Conservation (phyloP, 2,113 vertebrate species). For the Centrocercus urophasianus region DNA sequence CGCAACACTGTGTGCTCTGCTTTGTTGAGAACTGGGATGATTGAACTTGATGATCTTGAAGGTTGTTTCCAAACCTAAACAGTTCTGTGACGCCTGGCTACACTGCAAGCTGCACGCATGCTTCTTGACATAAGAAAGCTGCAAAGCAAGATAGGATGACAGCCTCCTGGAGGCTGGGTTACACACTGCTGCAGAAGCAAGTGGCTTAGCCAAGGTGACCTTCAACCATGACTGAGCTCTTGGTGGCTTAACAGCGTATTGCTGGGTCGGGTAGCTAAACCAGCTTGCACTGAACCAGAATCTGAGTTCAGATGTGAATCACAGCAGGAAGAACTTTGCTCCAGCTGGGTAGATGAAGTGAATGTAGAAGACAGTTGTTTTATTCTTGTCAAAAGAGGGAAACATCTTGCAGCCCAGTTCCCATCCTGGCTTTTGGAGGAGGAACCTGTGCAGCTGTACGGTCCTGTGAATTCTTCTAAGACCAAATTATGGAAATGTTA, state of each 20-base stretch:
- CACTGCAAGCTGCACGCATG: not conserved
- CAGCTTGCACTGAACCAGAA: not conserved
- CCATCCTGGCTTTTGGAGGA: not conserved
- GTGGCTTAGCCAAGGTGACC: not conserved
- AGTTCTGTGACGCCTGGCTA: not conserved
- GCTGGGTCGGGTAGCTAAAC: not conserved
- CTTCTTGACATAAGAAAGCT: not conserved
- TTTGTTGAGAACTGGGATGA: not conserved
- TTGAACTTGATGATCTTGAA: not conserved
- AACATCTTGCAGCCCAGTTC: not conserved
- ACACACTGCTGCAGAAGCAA: not conserved
- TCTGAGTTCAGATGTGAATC: not conserved
- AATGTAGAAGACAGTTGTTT: not conserved
- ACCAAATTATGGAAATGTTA: not conserved
- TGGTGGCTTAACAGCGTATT: not conserved
- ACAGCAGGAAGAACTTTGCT: not conserved
- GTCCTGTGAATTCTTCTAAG: not conserved
- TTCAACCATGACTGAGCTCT: not conserved
- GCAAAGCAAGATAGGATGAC: not conserved
- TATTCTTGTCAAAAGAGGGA: not conserved
- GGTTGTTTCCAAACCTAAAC: not conserved
- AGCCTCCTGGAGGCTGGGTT: not conserved
- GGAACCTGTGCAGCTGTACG: not conserved
- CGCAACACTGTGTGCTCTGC: fast-evolving
- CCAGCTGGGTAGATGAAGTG: not conserved